These are phyloP conservation scores for Phaethon lepturus DNA, from an alignment of 2,113 vertebrate genomes.

Conservation along the genomic window DNA sequence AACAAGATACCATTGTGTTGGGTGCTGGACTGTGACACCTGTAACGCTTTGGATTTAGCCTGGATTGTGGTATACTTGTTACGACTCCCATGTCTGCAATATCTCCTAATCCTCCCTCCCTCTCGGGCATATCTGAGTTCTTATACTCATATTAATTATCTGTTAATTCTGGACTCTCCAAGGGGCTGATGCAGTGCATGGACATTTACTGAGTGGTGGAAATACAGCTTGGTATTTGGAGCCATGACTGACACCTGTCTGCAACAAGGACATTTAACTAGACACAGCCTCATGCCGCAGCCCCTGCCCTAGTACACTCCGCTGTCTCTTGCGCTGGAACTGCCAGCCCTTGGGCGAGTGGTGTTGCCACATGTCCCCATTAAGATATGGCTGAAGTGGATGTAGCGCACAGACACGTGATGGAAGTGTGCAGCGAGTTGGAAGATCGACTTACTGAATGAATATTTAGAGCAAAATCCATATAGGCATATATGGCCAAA, in stretches of 20 bases:
- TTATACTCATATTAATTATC: background rate
- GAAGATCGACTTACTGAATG: background rate
- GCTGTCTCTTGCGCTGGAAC: background rate
- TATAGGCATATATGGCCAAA: background rate
- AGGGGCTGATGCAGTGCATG: background rate
- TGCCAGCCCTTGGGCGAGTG: background rate
- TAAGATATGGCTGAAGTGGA: background rate
- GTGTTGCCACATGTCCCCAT: background rate
- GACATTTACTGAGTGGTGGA: background rate
- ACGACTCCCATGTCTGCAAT: background rate
- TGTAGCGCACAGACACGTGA: fast-evolving
- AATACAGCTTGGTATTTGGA: background rate
- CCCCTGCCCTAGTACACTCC: background rate
- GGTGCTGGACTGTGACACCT: background rate
- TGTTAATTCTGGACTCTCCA: background rate
- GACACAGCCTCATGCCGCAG: background rate
- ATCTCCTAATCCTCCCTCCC: background rate
- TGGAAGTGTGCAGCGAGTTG: background rate
- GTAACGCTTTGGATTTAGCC: background rate
- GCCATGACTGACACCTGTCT: background rate
- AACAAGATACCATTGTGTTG: background rate
- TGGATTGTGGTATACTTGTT: background rate
- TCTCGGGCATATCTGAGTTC: background rate
- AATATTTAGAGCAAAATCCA: background rate
- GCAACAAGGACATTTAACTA: background rate